phyloP scores from a whole-genome alignment of 2,113 vertebrate species.

The Vulpes vulpes region DNA sequence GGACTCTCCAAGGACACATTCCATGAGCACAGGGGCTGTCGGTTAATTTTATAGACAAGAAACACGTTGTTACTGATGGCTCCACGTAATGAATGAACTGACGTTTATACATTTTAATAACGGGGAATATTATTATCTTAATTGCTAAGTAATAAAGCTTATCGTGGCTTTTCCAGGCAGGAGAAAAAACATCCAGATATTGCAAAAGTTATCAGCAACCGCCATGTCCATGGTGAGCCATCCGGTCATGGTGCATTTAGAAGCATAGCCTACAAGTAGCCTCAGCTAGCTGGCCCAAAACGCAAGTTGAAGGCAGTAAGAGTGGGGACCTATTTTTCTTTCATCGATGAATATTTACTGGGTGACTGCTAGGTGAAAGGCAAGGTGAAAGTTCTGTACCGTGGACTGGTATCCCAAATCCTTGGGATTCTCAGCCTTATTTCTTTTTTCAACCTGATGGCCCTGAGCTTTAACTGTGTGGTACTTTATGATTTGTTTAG shows the following conservation, averaged over 20 bases:
- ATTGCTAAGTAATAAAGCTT: constrained; percentile 27
- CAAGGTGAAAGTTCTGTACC: not conserved
- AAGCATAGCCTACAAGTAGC: not conserved
- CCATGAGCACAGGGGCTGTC: not conserved
- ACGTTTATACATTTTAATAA: constrained; percentile 41
- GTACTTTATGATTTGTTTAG: not conserved
- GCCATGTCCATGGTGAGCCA: not conserved
- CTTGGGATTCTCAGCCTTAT: not conserved
- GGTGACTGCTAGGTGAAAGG: not conserved
- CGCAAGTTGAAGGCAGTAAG: not conserved
- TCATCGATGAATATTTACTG: not conserved
- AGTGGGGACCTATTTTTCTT: not conserved
- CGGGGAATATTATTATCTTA: constrained; percentile 57
- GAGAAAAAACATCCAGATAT: not conserved
- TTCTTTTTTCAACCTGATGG: constrained; percentile 16
- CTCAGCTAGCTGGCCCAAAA: not conserved
- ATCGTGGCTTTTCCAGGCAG: constrained; percentile 43
- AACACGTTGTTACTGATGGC: constrained; percentile 22
- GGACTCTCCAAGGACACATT: not conserved
- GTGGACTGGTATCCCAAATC: not conserved
- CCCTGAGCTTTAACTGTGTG: not conserved
- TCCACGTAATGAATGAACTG: not conserved
- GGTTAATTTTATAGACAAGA: constrained; percentile 41
- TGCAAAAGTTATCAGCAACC: not conserved
- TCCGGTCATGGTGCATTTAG: not conserved